Conservation (phyloP, 2,888 invertebrate species). For the Herminia tarsipennalis region DNA sequence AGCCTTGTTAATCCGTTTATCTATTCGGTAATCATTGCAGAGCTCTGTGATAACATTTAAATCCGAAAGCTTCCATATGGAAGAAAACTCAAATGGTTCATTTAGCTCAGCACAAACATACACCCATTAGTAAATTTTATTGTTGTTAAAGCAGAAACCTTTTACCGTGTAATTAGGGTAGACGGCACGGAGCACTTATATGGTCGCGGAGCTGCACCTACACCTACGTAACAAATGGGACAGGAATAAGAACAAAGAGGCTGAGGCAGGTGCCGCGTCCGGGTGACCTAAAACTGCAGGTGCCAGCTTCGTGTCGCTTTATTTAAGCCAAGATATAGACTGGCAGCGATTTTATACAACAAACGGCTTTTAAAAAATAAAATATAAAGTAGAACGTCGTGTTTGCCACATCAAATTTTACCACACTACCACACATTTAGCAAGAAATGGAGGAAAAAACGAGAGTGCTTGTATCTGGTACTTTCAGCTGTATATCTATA, state of each 20-base stretch:
- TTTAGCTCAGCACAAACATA: neutral
- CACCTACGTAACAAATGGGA: constrained; percentile 41
- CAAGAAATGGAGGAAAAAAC: too few relatives aligned
- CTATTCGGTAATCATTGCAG: too few relatives aligned
- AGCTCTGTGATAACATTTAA: neutral
- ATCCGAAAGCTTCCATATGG: neutral
- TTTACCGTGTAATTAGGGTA: constrained; percentile 32
- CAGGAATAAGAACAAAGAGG: constrained; percentile 59
- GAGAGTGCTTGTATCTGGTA: too few relatives aligned
- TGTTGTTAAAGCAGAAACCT: constrained; percentile 16
- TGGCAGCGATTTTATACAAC: constrained; percentile 21
- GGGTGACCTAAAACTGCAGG: constrained; percentile 79
- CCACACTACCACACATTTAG: too few relatives aligned
- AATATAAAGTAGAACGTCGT: too few relatives aligned
- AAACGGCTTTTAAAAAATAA: neutral
- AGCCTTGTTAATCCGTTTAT: too few relatives aligned
- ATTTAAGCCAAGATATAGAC: constrained; percentile 21
- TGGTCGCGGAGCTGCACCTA: constrained; percentile 35
- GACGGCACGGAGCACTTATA: constrained; percentile 27
- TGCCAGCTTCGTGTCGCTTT: constrained; percentile 60
- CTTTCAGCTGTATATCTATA: too few relatives aligned
- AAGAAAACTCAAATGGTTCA: neutral
- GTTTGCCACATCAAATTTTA: too few relatives aligned
- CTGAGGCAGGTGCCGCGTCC: constrained; percentile 58
- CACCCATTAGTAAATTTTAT: constrained; percentile 7